Base-by-base conservation (phyloP, 2,797 vertebrate species). In the Esox masquinongy region DNA sequence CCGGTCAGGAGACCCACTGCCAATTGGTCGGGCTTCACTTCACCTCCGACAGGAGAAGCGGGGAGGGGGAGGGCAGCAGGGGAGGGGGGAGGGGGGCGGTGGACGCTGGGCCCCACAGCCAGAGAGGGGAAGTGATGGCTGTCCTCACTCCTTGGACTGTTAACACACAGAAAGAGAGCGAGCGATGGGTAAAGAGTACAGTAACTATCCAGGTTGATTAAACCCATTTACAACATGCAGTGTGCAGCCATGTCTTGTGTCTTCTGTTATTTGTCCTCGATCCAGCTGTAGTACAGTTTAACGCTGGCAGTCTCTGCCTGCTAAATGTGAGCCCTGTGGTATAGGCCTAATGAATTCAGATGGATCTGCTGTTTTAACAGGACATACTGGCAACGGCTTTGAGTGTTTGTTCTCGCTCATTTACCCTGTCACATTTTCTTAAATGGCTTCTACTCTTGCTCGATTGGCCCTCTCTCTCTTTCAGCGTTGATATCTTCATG, bases 11-110 rank as follows among this genome's bases (percentile, higher is more conserved):
- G 77, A 85, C 51, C 17, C 51, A 19, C 51, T 7, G 19, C 51
- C 83, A 88, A 85, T 90, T 89, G 89, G 86, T 87, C 81, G 83
- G 82, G 87, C 88, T 89, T 90, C 84, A 88, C 78, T 90, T 88
- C 87, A 87, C 87, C 82, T 81, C 72, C 78, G 82, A 89, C 86
- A 88, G 85, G 74, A 79, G 83, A 74, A 70, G 51, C 77, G 80
- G 74, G 71, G 74, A 80, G 78, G 82, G 79, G 59, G 80, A 74
- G 80, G 71, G 76, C 75, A 78, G 79, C 17, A 47, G 73, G n/a
- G 76, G 53, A 26, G n/a, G 26, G 49, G 61, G 39, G 34, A 67
- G 64, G 39, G 49, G 7, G 11, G 67, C 9, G 79, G 16, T 6
- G 11, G 9, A 24, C 36, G 53, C 47, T 47, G 17, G 29, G 26